These are phyloP conservation scores for Typhlichthys eigenmanni DNA, from an alignment of 2,797 vertebrate genomes.

Conservation along the genomic window DNA sequence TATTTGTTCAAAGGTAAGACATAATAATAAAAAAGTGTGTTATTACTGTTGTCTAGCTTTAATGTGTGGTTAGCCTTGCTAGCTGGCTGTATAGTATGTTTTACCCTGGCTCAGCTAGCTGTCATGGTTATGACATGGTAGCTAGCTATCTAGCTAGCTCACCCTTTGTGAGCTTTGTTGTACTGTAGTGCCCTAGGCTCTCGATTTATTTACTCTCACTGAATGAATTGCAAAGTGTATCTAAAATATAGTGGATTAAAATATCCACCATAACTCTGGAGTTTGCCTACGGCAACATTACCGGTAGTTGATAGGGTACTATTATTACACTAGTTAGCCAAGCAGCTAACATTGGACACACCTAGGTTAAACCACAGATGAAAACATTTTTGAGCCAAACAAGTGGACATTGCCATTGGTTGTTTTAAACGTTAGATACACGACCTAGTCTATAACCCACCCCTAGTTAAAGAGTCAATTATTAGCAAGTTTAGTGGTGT, in stretches of 20 bases:
- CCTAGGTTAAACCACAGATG: conserved; percentile 48
- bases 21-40: background rate
- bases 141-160: conserved; percentile 33
- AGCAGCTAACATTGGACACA: conserved; percentile 49
- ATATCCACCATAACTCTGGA: background rate
- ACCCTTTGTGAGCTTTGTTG: conserved; percentile 55
- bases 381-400: conserved; percentile 7
- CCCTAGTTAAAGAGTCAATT: background rate
- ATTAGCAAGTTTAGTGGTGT: background rate
- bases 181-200: background rate
- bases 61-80: conserved; percentile 9
- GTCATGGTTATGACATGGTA: background rate
- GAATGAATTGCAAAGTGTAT: accelerated
- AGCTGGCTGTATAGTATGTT: conserved; percentile 31
- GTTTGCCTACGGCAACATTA: background rate
- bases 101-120: conserved; percentile 10
- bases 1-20: conserved; percentile 92
- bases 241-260: background rate
- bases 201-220: conserved; percentile 17
- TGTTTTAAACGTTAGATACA: background rate
- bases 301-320: conserved; percentile 36
- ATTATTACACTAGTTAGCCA: background rate
- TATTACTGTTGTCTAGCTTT: background rate
- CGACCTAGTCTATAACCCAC: background rate
- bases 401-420: background rate